These are phyloP conservation scores for Diogma glabrata DNA, from an alignment of 2,888 invertebrate genomes.

Conservation along the genomic window DNA sequence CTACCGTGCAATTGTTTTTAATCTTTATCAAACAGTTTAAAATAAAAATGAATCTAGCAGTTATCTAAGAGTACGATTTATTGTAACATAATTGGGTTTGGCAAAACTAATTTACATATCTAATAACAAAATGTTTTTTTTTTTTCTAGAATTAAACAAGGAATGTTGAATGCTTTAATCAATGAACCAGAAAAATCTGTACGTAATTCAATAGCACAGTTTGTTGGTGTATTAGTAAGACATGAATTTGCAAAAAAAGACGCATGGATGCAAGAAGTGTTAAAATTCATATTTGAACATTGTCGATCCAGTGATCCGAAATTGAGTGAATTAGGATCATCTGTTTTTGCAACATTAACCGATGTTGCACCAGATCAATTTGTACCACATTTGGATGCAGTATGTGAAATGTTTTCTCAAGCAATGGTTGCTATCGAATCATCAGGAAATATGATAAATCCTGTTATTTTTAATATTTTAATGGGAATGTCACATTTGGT, in stretches of 20 bases:
- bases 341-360: constrained; percentile 53
- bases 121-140: constrained; percentile 7
- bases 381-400: constrained; percentile 48
- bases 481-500: constrained; percentile 54
- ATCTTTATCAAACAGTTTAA: too few species aligned
- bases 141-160: constrained; percentile 43
- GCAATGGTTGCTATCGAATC: constrained; percentile 30
- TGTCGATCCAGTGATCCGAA: constrained; percentile 29
- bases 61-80: too few species aligned
- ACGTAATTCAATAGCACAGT: constrained; percentile 56
- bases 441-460: constrained; percentile 30
- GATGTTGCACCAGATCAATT: constrained; percentile 58
- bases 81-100: too few species aligned
- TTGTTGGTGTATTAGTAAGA: constrained; percentile 58
- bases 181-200: constrained; percentile 52
- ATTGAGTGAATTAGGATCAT: constrained; percentile 33
- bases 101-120: neutral
- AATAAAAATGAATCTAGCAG: too few species aligned
- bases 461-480: constrained; percentile 33
- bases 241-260: constrained; percentile 50
- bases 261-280: constrained; percentile 30
- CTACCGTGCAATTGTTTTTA: too few species aligned
- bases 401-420: constrained; percentile 39
- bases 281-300: constrained; percentile 31
- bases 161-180: constrained; percentile 47